Evolutionary conservation across 53 echinoderm and acorn worm species (phyloP).

Genomic region (Luidia sarsii): DNA sequence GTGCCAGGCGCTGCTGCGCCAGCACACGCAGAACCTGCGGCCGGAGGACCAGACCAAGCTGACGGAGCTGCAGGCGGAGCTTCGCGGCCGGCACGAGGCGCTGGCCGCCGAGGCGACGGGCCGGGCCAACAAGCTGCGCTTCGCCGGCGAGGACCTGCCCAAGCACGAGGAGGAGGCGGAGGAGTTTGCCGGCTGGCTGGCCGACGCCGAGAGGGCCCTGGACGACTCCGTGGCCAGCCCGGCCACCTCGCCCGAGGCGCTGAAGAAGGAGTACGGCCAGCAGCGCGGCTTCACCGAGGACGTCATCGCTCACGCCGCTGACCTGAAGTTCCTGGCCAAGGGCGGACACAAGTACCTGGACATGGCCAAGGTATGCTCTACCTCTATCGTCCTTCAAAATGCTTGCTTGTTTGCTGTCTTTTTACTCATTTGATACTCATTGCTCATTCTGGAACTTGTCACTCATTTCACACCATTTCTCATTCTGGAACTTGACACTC

Average conservation of each 20-base stretch:
- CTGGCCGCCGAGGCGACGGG: slow-evolving; percentile 73
- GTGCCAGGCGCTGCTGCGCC: slow-evolving; percentile 82
- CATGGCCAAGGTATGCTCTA: slow-evolving; percentile 75
- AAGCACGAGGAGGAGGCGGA: slow-evolving; percentile 81
- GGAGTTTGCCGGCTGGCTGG: slow-evolving; percentile 87
- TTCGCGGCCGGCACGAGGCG: slow-evolving; percentile 80
- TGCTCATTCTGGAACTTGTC: no score
- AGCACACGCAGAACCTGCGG: slow-evolving; percentile 79
- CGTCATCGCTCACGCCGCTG: slow-evolving; percentile 86
- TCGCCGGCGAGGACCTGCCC: slow-evolving; percentile 83
- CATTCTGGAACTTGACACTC: no score
- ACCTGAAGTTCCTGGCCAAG: slow-evolving; percentile 91
- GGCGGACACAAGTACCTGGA: slow-evolving; percentile 90
- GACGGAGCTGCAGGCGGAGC: slow-evolving; percentile 82
- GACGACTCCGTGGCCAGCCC: slow-evolving; percentile 65
- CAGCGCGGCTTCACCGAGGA: slow-evolving; percentile 83
- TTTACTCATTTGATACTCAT: no score
- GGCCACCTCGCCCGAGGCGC: slow-evolving; percentile 68
- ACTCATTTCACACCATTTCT: no score
- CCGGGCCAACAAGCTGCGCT: slow-evolving; percentile 84
- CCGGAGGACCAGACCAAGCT: slow-evolving; percentile 90
- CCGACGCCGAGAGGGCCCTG: slow-evolving; percentile 78
- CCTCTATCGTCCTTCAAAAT: no score
- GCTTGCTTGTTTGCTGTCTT: background rate
- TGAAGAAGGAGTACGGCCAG: slow-evolving; percentile 79